phyloP scores from a whole-genome alignment of 2,113 vertebrate species.

The Leptodactylus fuscus region DNA sequence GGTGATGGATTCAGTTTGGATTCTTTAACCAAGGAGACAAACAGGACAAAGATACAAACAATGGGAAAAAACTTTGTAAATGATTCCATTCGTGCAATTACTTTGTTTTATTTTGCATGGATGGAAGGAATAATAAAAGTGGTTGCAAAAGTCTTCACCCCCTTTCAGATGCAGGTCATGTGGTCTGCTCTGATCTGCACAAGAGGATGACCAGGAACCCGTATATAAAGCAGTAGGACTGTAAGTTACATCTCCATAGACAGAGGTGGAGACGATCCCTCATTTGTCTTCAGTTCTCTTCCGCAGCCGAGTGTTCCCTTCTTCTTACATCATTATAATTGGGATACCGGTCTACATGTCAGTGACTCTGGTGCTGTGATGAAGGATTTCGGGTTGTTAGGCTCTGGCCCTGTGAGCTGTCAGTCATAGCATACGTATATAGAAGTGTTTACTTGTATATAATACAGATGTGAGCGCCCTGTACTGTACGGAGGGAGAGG shows the following conservation, averaged over 20 bases:
- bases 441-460: neutral
- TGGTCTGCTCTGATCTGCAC: neutral
- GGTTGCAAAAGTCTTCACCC: neutral
- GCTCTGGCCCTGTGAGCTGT: neutral
- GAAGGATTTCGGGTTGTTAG: neutral
- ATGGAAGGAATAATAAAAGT: neutral
- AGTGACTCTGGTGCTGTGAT: neutral
- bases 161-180: neutral
- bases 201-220: neutral
- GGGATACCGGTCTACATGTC: neutral
- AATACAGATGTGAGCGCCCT: neutral
- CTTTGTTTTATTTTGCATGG: too few relatives aligned
- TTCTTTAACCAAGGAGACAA: too few relatives aligned
- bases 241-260: too few relatives aligned
- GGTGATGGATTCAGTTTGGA: too few relatives aligned
- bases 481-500: neutral
- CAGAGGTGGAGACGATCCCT: neutral
- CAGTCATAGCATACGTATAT: neutral
- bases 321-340: conserved; percentile 16
- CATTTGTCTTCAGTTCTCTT: too few relatives aligned
- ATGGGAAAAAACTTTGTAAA: too few relatives aligned
- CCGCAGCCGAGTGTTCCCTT: neutral
- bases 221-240: too few relatives aligned
- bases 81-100: too few relatives aligned
- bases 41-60: too few relatives aligned